Conservation (phyloP, 2,888 invertebrate genomes). For the Pinctada fucata region DNA sequence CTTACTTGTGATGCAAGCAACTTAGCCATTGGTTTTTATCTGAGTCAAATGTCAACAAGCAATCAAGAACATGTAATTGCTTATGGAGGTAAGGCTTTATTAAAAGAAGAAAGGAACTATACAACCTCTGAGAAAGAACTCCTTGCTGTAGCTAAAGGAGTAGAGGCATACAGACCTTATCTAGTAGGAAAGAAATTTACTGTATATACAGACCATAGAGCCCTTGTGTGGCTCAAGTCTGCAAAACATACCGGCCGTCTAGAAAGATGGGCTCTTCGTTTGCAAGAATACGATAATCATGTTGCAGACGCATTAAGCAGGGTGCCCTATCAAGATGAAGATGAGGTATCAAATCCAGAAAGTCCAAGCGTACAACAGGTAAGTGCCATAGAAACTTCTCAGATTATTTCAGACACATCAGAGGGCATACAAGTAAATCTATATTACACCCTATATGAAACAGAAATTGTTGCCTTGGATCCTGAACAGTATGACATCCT, state of each 20-base stretch:
- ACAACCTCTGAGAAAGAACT: conserved; percentile 37
- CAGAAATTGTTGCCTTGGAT: conserved; percentile 7
- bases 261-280: conserved; percentile 30
- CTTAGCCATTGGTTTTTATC: conserved; percentile 39
- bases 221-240: conserved; percentile 33
- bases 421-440: not conserved
- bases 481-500: not conserved
- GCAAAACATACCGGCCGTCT: conserved; percentile 36
- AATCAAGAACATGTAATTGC: conserved; percentile 39
- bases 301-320: conserved; percentile 23
- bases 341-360: not conserved
- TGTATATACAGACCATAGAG: conserved; percentile 44
- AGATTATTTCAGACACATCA: not conserved
- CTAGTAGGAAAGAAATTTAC: conserved; percentile 34
- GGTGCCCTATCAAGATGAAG: conserved; percentile 9
- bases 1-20: conserved; percentile 45
- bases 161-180: conserved; percentile 37
- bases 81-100: conserved; percentile 38
- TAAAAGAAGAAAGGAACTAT: conserved; percentile 27
- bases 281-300: conserved; percentile 40
- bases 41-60: conserved; percentile 41
- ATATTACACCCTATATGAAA: not conserved
- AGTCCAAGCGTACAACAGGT: not conserved
- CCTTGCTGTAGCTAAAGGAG: conserved; percentile 42
- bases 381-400: not conserved